Base-by-base conservation (phyloP, 2,113 vertebrate genomes). In the Tauraco erythrolophus region DNA sequence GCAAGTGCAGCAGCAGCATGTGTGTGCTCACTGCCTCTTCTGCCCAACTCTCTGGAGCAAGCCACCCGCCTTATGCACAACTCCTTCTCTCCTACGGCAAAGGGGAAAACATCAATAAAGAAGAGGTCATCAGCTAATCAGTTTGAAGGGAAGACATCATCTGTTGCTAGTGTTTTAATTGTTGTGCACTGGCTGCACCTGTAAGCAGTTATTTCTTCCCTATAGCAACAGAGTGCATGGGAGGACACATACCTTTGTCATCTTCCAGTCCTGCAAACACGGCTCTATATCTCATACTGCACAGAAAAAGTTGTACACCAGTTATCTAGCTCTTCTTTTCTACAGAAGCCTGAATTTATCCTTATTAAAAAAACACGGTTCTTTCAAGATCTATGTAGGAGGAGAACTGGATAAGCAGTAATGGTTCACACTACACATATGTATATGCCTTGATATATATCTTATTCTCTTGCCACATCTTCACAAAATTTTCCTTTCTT, bases 401-500 rank as follows among this genome's bases (percentile, higher is more conserved):
- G 14, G 30, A 14, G 71, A 95, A 62, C 14, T 41, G 22, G 31
- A 43, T 46, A 62, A 70, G 28, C 9, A 35, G 13, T 16, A 83
- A 48, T 23, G 10, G 22, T 37, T 87, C n/a, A 28, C 17, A 33
- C 5, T 54, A 18, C 22, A 53, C 15, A 2, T 27, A 24, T 7
- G 8, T 28, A 21, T 57, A 58, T n/a, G 11, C 9, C 7, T 14
- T 31, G 7, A 11, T 37, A 43, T 0, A 1, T 24, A 31, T 62
- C 86, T 92, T 53, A 3, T 72, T 88, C 8, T 64, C n/a, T 58
- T 89, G n/a, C 14, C 6, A 3, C 21, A 78, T 5, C n/a, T 50
- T 92, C 6, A 37, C 16, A 13, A 75, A 68, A 24, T 68, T 81
- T 66, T 66, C 15, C 14, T 60, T 37, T 28, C 19, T 69, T 79